These are phyloP conservation scores for Andrena flavipes DNA, from an alignment of 2,888 invertebrate species.

Conservation along the genomic window DNA sequence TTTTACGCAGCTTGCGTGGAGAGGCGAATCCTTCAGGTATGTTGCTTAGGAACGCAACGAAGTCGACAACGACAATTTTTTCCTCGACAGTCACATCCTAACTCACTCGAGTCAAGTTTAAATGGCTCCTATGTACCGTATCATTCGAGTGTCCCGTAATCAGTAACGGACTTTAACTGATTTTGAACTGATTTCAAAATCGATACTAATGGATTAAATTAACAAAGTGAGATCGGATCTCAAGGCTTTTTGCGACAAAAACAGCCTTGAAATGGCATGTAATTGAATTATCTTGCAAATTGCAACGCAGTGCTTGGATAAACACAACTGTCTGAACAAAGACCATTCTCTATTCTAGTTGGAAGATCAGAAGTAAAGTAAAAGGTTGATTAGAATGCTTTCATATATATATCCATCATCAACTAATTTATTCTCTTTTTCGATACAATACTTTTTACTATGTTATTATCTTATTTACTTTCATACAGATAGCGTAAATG, in stretches of 20 bases:
- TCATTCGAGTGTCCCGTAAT: too few relatives aligned
- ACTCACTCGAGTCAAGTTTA: too few relatives aligned
- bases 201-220: too few relatives aligned
- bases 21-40: conserved; percentile 19
- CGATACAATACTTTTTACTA: background rate
- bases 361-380: background rate
- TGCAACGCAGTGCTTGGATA: background rate
- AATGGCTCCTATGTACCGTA: too few relatives aligned
- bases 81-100: too few relatives aligned
- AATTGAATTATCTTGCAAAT: background rate
- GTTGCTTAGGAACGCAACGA: too few relatives aligned
- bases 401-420: background rate
- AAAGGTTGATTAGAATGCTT: background rate
- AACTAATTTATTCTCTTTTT: too few relatives aligned
- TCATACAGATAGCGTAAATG: conserved; percentile 9
- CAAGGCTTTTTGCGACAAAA: background rate
- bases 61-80: too few relatives aligned
- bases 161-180: too few relatives aligned
- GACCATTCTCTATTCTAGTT: background rate
- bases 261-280: background rate
- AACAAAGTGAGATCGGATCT: too few relatives aligned
- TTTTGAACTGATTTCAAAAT: too few relatives aligned
- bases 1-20: conserved; percentile 17
- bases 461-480: conserved; percentile 24
- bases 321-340: background rate